Base-by-base conservation (phyloP, 2,797 vertebrate genomes). In the Calcarius lapponicus region DNA sequence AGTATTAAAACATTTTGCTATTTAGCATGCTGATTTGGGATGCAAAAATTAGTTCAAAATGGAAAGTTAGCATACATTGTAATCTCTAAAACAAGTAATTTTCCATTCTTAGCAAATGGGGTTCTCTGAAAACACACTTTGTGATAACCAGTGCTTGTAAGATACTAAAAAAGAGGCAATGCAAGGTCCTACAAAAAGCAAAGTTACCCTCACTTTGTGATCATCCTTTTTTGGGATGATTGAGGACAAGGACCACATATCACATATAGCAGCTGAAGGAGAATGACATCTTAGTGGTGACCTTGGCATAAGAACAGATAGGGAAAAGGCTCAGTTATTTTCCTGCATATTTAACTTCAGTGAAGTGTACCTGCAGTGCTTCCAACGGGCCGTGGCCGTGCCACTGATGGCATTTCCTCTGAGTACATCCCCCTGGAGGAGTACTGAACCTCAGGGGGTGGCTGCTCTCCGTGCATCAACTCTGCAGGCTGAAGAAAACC, bases 361-460 rank as follows among this genome's bases (percentile, higher is more conserved):
- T 48, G 25, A 73, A 29, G 13, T 14, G 32, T 98, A 99, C 99
- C 99, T 99, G 99, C 98, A 92, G 98, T 99, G 93, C 99, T 99
- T 87, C 99, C 99, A 24, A 99, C 98, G 25, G 99, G 99, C 29
- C 99, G 98, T 16, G 99, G 99, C 86, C 99, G 98, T 80, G 98
- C 99, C 50, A 99, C 99, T 0, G 98, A 98, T 1, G 98, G 98
- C 40, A 98, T 97, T 62, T 99, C 99, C 40, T 99, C 99, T 1
- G 98, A 96, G 78, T 99, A 99, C 34, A 98, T 98, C 61, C 98
- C 98, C 81, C 98, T 96, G 84, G 97, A 93, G 86, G 98, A 97
- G 94, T 99, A 99, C 0, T 97, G 95, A 69, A 95, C 93, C 50
- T 98, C 98, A 2, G 97, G 40, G 0, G 97, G 95, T 2, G 98